phyloP scores from a whole-genome alignment of 2,888 invertebrate genomes.

The Apotomis capreana region DNA sequence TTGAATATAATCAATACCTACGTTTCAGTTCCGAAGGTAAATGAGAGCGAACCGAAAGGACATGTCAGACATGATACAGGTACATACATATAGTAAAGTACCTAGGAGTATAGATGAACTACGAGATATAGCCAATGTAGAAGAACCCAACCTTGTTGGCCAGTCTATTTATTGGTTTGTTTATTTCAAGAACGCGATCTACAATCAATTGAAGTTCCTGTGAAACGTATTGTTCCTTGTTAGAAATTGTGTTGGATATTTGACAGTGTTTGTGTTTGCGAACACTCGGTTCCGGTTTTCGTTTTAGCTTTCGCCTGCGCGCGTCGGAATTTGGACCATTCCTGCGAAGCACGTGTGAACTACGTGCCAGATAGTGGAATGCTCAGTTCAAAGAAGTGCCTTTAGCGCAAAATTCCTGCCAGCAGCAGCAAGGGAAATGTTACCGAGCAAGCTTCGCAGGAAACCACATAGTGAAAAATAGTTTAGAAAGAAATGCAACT shows the following conservation, averaged over 20 bases:
- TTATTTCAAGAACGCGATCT: too few species aligned
- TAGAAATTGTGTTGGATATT: neutral
- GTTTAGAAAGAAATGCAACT: too few species aligned
- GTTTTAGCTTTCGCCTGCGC: neutral
- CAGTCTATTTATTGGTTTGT: too few species aligned
- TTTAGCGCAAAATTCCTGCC: slow-evolving; percentile 8
- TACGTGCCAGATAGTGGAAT: slow-evolving; percentile 18
- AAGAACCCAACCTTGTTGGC: too few species aligned
- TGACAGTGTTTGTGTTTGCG: neutral
- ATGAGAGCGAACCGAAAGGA: too few species aligned
- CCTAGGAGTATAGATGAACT: too few species aligned
- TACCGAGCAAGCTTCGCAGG: neutral
- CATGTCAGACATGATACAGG: too few species aligned
- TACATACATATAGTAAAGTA: too few species aligned
- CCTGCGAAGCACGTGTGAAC: slow-evolving; percentile 8
- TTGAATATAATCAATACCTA: neutral
- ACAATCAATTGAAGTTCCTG: too few species aligned
- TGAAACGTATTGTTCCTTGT: too few species aligned
- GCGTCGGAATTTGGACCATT: neutral
- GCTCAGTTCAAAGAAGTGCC: slow-evolving; percentile 7
- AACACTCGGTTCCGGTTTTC: neutral
- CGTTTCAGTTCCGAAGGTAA: too few species aligned
- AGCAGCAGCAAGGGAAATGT: neutral
- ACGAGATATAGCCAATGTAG: too few species aligned
- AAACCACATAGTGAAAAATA: neutral